A percentile compares a stretch with the other conserved stretches of the same genome.
Evolutionary conservation across 2,113 vertebrate genomes (phyloP).

Genomic region (Bubalus kerabau): DNA sequence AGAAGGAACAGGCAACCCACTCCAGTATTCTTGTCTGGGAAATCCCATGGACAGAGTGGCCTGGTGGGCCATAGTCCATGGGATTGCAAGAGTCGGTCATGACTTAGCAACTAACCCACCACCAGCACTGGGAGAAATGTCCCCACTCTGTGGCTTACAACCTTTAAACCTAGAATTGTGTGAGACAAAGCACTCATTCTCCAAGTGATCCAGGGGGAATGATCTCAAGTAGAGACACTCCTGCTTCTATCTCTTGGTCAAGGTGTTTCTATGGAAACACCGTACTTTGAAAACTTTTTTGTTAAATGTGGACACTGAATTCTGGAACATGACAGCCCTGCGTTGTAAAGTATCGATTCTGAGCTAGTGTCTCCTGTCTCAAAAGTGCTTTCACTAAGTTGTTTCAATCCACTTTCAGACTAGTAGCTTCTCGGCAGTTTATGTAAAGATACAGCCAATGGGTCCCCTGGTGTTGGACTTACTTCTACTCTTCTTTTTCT

Average conservation of each 20-base stretch:
- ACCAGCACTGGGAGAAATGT: background rate
- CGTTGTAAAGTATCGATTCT: background rate
- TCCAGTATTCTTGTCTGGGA: background rate
- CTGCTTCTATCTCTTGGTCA: background rate
- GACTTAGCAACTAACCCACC: background rate
- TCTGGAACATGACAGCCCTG: background rate
- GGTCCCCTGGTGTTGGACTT: background rate
- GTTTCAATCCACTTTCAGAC: background rate
- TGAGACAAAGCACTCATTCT: background rate
- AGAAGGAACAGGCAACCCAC: fast-evolving
- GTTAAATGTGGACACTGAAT: background rate
- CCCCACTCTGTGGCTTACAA: background rate
- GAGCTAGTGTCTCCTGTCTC: background rate
- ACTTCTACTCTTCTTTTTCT: background rate
- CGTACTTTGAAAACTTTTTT: background rate
- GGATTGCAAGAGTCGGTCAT: background rate
- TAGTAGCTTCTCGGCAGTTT: background rate
- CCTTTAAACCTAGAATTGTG: background rate
- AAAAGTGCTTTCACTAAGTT: background rate
- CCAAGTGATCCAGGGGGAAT: background rate
- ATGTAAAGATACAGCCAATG: background rate
- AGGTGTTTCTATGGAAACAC: background rate
- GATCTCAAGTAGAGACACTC: background rate
- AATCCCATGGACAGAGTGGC: background rate
- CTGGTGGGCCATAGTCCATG: background rate